Evolutionary conservation across 2,113 vertebrate species (phyloP).

Genomic region (Nesospiza acunhae): DNA sequence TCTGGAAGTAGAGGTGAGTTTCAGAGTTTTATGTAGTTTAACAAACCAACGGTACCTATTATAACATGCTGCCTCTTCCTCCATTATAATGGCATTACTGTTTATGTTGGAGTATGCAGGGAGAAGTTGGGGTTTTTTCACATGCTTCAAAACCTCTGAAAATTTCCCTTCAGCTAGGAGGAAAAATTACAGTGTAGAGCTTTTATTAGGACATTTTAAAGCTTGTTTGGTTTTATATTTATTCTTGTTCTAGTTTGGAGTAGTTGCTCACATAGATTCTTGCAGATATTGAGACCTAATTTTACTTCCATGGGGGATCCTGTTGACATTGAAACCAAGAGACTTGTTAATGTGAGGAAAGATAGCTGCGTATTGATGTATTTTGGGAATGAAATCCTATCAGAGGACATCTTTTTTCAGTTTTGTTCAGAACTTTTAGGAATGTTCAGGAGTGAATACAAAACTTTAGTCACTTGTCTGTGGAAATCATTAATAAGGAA

Average conservation of each 20-base stretch:
- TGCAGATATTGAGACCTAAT: not conserved
- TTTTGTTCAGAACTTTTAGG: not conserved
- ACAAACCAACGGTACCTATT: not conserved
- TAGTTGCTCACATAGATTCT: not conserved
- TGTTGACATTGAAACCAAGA: not conserved
- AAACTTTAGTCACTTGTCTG: slow-evolving; percentile 35
- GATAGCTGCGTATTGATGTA: not conserved
- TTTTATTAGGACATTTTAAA: not conserved
- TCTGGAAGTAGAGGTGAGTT: not conserved
- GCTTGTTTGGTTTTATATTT: not conserved
- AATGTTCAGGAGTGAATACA: not conserved
- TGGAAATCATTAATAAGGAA: slow-evolving; percentile 10
- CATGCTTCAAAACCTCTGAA: not conserved
- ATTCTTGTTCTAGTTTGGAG: not conserved
- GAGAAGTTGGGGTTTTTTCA: not conserved
- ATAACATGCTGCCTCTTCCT: not conserved
- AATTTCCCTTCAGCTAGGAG: not conserved
- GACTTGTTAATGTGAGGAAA: not conserved
- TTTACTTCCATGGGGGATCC: not conserved
- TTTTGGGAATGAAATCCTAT: not conserved
- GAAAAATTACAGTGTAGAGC: not conserved
- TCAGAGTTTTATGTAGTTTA: not conserved
- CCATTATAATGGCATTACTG: not conserved
- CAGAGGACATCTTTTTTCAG: not conserved
- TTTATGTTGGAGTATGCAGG: not conserved